Evolutionary conservation across 2,797 vertebrate genomes (phyloP).

Genomic region (Dermochelys coriacea): DNA sequence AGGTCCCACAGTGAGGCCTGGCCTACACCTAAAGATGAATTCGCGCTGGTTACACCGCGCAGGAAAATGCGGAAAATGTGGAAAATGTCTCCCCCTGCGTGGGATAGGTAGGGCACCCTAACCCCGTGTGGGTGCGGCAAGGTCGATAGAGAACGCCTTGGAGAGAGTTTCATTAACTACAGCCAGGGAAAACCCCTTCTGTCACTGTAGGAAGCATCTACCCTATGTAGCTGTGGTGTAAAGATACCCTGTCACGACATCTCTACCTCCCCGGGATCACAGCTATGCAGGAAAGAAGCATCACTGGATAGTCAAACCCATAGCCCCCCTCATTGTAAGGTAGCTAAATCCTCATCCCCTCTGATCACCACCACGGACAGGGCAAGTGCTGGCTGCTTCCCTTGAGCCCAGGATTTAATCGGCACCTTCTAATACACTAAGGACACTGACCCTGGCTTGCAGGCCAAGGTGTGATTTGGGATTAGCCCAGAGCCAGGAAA

Average conservation of each 20-base stretch:
- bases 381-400: background rate
- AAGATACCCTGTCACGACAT: too few relatives aligned
- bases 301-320: background rate
- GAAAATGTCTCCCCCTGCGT: too few relatives aligned
- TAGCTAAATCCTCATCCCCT: background rate
- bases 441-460: background rate
- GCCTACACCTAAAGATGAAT: too few relatives aligned
- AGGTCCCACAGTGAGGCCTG: too few relatives aligned
- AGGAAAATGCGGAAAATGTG: too few relatives aligned
- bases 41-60: too few relatives aligned
- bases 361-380: background rate
- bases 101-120: too few relatives aligned
- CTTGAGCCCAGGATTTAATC: background rate
- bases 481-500: constrained; percentile 11
- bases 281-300: background rate
- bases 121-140: too few relatives aligned
- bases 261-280: background rate
- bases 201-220: too few relatives aligned
- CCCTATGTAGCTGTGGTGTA: too few relatives aligned
- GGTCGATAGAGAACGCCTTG: too few relatives aligned
- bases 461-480: background rate
- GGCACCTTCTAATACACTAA: background rate
- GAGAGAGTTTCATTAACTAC: too few relatives aligned
- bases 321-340: background rate
- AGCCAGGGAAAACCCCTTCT: background rate